phyloP scores from a whole-genome alignment of 1,140 invertebrate species.

The Triops cancriformis region DNA sequence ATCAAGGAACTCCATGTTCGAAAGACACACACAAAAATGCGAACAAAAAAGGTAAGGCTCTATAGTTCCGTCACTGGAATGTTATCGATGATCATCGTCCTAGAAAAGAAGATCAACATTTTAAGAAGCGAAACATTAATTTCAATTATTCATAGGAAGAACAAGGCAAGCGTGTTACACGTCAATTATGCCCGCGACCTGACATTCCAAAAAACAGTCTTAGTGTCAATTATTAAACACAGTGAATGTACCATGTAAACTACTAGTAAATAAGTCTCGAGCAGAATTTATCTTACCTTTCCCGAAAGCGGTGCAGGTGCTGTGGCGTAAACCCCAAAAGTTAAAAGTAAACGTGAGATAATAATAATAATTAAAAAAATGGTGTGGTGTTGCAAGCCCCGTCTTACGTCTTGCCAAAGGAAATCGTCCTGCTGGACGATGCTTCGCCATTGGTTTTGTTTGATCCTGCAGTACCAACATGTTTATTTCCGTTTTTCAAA shows the following conservation, averaged over 20 bases:
- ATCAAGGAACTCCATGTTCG: conserved; percentile 17
- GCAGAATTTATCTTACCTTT: not conserved
- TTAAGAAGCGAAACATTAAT: not conserved
- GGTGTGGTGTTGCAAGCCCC: not conserved
- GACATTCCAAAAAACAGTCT: not conserved
- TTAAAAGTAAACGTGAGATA: no score
- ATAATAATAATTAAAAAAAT: conserved; percentile 3
- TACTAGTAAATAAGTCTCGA: not conserved
- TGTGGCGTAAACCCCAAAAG: not conserved
- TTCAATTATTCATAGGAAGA: not conserved
- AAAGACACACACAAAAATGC: not conserved
- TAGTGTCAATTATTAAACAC: not conserved
- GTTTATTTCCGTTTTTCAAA: not conserved
- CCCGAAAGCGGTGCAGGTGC: not conserved
- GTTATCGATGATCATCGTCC: conserved; percentile 26
- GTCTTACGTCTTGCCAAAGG: conserved; percentile 22
- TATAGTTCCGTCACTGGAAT: conserved; percentile 26
- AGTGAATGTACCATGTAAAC: not conserved
- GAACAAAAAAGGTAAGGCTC: conserved; percentile 3
- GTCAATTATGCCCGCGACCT: not conserved
- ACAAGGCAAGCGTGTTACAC: not conserved
- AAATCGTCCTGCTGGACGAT: not conserved
- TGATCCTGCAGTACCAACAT: not conserved
- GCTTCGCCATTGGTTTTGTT: not conserved
- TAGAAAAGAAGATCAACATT: conserved; percentile 13